phyloP scores from a whole-genome alignment of 2,113 vertebrate genomes.

The Spea multiplicata region DNA sequence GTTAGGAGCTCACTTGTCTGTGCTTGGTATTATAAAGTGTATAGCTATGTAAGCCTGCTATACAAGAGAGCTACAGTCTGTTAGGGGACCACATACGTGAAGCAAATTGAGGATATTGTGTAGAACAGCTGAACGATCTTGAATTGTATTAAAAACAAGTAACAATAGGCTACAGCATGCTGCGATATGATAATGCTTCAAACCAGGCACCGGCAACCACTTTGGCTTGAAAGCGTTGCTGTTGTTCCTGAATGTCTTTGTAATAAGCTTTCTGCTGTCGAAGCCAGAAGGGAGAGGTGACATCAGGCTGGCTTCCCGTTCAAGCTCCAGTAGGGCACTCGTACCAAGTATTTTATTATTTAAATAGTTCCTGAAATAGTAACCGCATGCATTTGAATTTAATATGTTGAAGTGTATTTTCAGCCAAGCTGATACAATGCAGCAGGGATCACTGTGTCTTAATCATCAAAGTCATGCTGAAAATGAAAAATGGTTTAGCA shows the following conservation, averaged over 20 bases:
- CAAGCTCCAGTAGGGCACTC: background rate
- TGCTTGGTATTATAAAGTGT: no score
- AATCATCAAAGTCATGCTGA: background rate
- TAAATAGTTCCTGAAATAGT: slow-evolving; percentile 1
- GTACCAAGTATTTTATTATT: background rate
- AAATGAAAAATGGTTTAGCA: background rate
- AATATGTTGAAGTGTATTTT: background rate
- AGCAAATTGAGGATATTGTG: background rate
- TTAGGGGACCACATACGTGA: background rate
- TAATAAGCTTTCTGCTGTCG: background rate
- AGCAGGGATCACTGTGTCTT: background rate
- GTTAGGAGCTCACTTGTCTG: no score
- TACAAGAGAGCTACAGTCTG: background rate
- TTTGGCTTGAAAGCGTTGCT: background rate
- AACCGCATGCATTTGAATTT: background rate
- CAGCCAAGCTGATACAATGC: background rate
- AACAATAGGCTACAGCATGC: no score
- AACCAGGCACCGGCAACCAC: background rate
- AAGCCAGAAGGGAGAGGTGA: background rate
- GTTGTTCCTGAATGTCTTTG: background rate
- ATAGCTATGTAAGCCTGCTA: background rate
- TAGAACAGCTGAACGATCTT: background rate
- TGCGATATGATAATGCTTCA: background rate
- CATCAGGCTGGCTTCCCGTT: background rate
- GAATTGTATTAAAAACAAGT: background rate